phyloP scores from a whole-genome alignment of 2,797 vertebrate species.

The Pseudochaenichthys georgianus region DNA sequence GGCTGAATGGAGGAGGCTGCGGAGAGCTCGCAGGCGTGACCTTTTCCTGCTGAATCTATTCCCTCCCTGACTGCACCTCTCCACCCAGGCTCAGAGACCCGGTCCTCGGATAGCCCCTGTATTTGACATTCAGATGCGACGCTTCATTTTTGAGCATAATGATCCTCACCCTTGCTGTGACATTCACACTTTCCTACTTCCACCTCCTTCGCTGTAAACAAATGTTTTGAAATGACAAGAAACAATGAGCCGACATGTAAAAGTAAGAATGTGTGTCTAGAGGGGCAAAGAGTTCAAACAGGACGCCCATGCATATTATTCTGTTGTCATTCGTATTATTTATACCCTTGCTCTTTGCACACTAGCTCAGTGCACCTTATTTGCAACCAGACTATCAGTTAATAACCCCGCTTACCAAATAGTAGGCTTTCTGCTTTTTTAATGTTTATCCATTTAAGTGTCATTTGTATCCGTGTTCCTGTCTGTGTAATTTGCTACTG shows the following conservation, averaged over 20 bases:
- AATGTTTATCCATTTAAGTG: too few species aligned
- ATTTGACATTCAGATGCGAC: constrained; percentile 78
- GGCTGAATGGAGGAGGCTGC: constrained; percentile 73
- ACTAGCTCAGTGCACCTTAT: too few species aligned
- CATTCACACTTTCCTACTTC: constrained; percentile 60
- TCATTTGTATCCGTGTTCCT: too few species aligned
- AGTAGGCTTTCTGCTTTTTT: too few species aligned
- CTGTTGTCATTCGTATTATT: too few species aligned
- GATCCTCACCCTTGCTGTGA: constrained; percentile 71
- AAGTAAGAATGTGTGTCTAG: constrained; percentile 14
- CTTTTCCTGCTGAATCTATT: constrained; percentile 76
- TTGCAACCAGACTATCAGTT: too few species aligned
- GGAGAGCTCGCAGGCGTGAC: constrained; percentile 79
- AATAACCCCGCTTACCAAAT: too few species aligned
- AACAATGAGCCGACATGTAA: constrained; percentile 42
- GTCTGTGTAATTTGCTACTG: too few species aligned
- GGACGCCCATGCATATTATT: constrained; percentile 10
- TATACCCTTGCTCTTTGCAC: too few species aligned
- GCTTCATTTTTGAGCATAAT: constrained; percentile 69
- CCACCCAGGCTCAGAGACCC: constrained; percentile 65
- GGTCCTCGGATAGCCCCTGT: constrained; percentile 51
- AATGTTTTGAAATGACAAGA: constrained; percentile 54
- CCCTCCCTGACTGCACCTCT: constrained; percentile 68
- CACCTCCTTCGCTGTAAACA: constrained; percentile 49
- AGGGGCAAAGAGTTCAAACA: constrained; percentile 30